phyloP scores from a whole-genome alignment of 2,797 vertebrate genomes.

The Hydrophis major region DNA sequence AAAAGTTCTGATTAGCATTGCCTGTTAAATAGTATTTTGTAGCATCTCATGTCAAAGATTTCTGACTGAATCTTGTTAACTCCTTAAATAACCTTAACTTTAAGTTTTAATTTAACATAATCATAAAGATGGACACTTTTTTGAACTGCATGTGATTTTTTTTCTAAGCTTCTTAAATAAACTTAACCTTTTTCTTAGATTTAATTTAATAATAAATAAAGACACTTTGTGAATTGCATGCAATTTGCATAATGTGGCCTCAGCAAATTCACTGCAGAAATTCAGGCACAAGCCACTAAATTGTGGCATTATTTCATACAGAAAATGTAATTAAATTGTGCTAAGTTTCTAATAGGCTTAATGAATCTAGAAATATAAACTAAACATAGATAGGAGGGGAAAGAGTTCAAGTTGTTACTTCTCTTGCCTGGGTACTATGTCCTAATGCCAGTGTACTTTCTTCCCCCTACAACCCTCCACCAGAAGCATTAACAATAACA shows the following conservation, averaged over 20 bases:
- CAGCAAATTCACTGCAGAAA: not conserved
- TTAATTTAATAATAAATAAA: not conserved
- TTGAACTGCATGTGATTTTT: not conserved
- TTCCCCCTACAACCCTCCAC: not conserved
- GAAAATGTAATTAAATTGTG: not conserved
- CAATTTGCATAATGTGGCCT: not conserved
- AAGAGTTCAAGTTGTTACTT: not conserved
- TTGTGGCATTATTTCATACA: not conserved
- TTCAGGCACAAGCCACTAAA: not conserved
- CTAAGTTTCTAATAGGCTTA: not conserved
- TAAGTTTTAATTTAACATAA: not conserved
- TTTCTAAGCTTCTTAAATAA: not conserved
- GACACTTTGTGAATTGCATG: not conserved
- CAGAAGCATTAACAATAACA: not conserved
- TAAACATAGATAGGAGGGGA: not conserved
- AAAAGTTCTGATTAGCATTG: not conserved
- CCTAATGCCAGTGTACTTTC: not conserved
- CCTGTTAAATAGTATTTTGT: not conserved
- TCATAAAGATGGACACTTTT: not conserved
- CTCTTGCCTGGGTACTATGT: not conserved
- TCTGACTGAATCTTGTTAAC: not conserved
- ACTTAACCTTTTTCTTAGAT: not conserved
- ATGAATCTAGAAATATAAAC: not conserved
- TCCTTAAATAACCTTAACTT: not conserved
- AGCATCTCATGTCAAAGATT: too few species aligned